These are phyloP conservation scores for Takifugu ocellatus DNA, from an alignment of 2,797 vertebrate species.

Conservation along the genomic window DNA sequence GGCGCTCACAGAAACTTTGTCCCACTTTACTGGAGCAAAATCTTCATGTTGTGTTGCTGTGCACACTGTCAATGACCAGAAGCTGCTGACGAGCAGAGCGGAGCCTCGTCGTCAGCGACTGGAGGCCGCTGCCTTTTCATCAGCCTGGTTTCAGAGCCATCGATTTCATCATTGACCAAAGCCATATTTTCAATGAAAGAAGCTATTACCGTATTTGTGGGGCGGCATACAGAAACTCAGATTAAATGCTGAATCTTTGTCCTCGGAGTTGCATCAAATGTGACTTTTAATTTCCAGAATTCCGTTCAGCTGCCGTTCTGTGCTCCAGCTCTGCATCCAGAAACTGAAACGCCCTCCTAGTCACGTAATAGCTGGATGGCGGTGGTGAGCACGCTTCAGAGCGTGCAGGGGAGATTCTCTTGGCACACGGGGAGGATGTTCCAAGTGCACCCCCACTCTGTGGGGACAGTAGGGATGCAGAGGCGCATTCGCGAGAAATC, in stretches of 20 bases:
- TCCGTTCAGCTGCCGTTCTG: too few species aligned
- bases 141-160: too few species aligned
- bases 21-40: conserved; percentile 59
- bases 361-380: conserved; percentile 54
- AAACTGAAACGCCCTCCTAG: conserved; percentile 49
- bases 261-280: too few species aligned
- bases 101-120: neutral
- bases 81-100: conserved; percentile 33
- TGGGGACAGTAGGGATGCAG: conserved; percentile 49
- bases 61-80: conserved; percentile 46
- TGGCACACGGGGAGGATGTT: conserved; percentile 41
- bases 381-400: conserved; percentile 46
- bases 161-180: too few species aligned
- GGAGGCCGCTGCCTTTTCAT: too few species aligned
- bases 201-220: too few species aligned
- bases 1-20: conserved; percentile 37
- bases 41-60: conserved; percentile 53
- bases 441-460: conserved; percentile 33
- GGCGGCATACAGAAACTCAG: too few species aligned
- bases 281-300: too few species aligned
- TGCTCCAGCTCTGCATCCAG: conserved; percentile 34
- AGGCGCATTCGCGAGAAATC: conserved; percentile 51
- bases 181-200: too few species aligned
- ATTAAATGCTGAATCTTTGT: too few species aligned
- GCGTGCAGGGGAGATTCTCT: conserved; percentile 48